phyloP scores from a whole-genome alignment of 2,888 invertebrate genomes.

The Dasypolia templi region DNA sequence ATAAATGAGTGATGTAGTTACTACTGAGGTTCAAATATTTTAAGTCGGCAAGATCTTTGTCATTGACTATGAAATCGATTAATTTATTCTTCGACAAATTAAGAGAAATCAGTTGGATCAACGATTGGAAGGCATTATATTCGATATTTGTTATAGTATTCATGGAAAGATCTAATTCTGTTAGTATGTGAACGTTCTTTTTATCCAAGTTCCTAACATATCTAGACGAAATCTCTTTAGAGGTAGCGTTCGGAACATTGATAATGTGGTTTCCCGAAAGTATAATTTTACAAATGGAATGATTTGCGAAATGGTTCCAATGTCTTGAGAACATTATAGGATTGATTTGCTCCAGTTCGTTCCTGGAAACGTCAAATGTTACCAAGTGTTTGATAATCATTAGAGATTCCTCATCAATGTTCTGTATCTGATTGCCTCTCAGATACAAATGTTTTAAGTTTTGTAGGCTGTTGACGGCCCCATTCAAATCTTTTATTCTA shows the following conservation, averaged over 20 bases:
- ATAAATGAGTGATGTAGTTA: constrained; percentile 76
- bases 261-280: constrained; percentile 80
- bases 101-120: constrained; percentile 75
- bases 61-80: constrained; percentile 76
- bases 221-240: constrained; percentile 69
- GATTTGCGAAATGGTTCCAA: constrained; percentile 80
- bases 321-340: constrained; percentile 81
- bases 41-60: constrained; percentile 75
- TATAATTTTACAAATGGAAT: constrained; percentile 80
- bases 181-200: constrained; percentile 71
- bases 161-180: constrained; percentile 83
- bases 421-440: constrained; percentile 78
- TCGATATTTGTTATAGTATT: constrained; percentile 80
- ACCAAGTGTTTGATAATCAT: constrained; percentile 82
- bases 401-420: constrained; percentile 79
- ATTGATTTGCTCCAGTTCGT: constrained; percentile 77
- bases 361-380: constrained; percentile 84
- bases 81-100: constrained; percentile 83
- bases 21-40: constrained; percentile 81
- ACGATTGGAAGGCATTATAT: constrained; percentile 81
- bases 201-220: constrained; percentile 67
- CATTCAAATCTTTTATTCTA: constrained; percentile 81
- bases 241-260: constrained; percentile 77
- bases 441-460: constrained; percentile 82
- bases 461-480: constrained; percentile 81